Conservation (phyloP, 2,113 vertebrate species). For the Casuarius casuarius region DNA sequence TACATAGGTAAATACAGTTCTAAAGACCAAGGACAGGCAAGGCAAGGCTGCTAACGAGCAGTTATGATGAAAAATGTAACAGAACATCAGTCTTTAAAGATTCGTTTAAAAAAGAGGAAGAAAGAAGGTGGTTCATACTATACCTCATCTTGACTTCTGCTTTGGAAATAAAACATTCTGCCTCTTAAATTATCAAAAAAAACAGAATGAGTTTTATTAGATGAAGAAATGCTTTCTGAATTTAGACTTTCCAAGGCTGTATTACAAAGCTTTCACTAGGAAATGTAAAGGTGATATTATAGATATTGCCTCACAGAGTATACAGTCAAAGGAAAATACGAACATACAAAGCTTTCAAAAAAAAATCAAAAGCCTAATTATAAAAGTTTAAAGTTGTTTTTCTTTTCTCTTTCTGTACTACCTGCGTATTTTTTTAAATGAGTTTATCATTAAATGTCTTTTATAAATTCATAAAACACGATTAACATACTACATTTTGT, state of each 20-base stretch:
- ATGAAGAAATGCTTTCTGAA: not conserved
- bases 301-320: not conserved
- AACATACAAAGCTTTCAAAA: not conserved
- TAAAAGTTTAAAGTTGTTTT: not conserved
- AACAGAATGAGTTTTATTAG: not conserved
- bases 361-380: not conserved
- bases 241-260: not conserved
- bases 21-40: not conserved
- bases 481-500: not conserved
- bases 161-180: not conserved
- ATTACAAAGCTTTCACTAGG: not conserved
- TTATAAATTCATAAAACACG: not conserved
- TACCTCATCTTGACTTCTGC: not conserved
- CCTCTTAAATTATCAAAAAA: not conserved
- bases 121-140: not conserved
- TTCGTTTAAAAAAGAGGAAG: not conserved
- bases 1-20: not conserved
- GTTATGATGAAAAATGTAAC: not conserved
- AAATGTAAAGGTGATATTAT: not conserved
- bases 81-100: not conserved
- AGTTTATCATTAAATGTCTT: not conserved
- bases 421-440: not conserved
- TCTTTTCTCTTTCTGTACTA: not conserved
- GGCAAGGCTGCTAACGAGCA: not conserved
- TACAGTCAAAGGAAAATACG: not conserved